Percentiles rank a stretch among this genome's conserved stretches.
These are phyloP conservation scores for Phrynosoma platyrhinos DNA, from an alignment of 2,113 vertebrate genomes.

Conservation along the genomic window DNA sequence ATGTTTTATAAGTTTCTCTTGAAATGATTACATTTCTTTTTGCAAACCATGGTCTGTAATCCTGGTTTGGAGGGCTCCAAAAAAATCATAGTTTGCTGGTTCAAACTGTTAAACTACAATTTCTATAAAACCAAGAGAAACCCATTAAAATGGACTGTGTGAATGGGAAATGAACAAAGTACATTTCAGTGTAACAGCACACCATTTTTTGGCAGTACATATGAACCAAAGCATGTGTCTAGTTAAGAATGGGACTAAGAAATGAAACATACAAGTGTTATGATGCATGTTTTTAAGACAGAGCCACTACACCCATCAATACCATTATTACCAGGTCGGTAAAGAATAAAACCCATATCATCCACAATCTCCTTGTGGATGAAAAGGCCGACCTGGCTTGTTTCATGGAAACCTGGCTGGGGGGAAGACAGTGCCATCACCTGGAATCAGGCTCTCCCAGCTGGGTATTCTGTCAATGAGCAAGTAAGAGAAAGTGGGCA, in stretches of 20 bases:
- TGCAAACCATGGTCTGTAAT: background rate
- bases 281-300: background rate
- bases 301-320: background rate
- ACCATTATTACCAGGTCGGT: conserved; percentile 24
- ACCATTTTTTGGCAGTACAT: background rate
- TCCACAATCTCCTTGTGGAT: no score
- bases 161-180: background rate
- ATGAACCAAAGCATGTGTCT: background rate
- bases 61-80: background rate
- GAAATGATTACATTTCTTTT: background rate
- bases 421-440: no score
- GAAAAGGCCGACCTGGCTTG: no score
- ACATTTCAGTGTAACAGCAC: background rate
- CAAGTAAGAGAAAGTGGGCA: no score
- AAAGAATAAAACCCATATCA: no score
- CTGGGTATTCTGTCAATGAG: no score
- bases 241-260: conserved; percentile 23
- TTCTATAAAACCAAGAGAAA: background rate
- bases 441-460: no score
- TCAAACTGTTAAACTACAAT: background rate
- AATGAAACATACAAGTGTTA: conserved; percentile 33
- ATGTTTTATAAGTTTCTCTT: background rate
- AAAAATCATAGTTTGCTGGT: background rate
- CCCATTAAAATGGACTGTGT: background rate
- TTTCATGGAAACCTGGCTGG: no score